phyloP scores from a whole-genome alignment of 1,140 invertebrate species.

The Heterodera schachtii region DNA sequence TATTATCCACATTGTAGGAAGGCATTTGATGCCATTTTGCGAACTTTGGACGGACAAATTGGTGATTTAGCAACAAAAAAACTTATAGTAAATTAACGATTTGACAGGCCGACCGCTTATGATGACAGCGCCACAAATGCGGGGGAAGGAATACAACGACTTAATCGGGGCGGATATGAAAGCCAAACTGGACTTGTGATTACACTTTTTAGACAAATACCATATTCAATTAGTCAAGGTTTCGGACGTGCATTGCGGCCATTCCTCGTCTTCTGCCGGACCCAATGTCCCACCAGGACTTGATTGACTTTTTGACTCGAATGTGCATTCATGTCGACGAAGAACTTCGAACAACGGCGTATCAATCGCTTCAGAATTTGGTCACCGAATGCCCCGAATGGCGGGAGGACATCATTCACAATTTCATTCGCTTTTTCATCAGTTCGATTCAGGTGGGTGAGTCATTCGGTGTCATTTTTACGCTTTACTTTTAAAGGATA shows the following conservation, averaged over 20 bases:
- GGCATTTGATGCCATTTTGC: slow-evolving; percentile 91
- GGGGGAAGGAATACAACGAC: slow-evolving; percentile 84
- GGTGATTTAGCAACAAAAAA: slow-evolving; percentile 68
- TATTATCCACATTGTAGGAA: slow-evolving; percentile 93
- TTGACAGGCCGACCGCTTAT: slow-evolving; percentile 76
- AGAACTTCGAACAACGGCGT: slow-evolving; percentile 76
- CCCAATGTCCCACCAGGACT: slow-evolving; percentile 81
- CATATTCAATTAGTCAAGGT: slow-evolving; percentile 68
- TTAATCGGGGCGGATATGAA: slow-evolving; percentile 96
- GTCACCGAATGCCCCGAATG: slow-evolving; percentile 94
- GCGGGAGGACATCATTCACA: slow-evolving; percentile 88
- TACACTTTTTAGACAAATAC: background rate
- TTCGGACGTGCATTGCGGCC: slow-evolving; percentile 94
- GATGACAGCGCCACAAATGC: slow-evolving; percentile 91
- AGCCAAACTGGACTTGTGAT: slow-evolving; percentile 85
- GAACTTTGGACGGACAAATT: slow-evolving; percentile 92
- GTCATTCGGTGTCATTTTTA: too few species aligned
- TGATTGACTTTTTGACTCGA: slow-evolving; percentile 86
- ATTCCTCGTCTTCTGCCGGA: slow-evolving; percentile 95
- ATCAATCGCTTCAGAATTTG: slow-evolving; percentile 91
- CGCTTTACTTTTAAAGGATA: too few species aligned
- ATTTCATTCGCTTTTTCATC: slow-evolving; percentile 62
- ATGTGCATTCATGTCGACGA: slow-evolving; percentile 81
- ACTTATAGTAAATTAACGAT: too few species aligned
- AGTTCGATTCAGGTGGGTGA: slow-evolving; percentile 60